Evolutionary conservation across 2,113 vertebrate species (phyloP).

Genomic region (Collichthys lucidus): DNA sequence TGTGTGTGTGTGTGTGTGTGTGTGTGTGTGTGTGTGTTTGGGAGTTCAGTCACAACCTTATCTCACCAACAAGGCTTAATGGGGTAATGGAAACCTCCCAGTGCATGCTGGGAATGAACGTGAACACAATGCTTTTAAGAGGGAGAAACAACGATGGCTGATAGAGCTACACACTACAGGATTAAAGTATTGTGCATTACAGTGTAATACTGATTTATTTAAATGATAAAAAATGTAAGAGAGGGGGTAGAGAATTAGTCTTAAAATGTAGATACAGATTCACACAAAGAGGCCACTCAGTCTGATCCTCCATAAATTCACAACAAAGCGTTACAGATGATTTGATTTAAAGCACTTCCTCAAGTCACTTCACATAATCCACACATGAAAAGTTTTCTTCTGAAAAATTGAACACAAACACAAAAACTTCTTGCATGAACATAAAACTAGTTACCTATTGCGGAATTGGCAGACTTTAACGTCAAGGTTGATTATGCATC

Average conservation of each 20-base stretch:
- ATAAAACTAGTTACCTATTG: not conserved
- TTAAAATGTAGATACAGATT: not conserved
- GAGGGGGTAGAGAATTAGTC: not conserved
- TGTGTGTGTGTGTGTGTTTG: slow-evolving; percentile 18
- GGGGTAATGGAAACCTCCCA: slow-evolving; percentile 70
- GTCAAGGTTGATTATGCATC: slow-evolving; percentile 39
- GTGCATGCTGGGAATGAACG: slow-evolving; percentile 61
- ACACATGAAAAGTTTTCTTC: not conserved
- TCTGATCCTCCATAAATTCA: not conserved
- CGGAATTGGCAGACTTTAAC: slow-evolving; percentile 30
- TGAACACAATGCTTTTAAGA: slow-evolving; percentile 8
- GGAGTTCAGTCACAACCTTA: slow-evolving; percentile 56
- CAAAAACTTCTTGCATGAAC: not conserved
- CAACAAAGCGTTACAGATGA: not conserved
- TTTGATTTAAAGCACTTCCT: not conserved
- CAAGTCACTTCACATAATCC: not conserved
- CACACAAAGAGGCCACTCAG: too few relatives aligned
- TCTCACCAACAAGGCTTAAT: slow-evolving; percentile 67
- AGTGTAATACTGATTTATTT: not conserved
- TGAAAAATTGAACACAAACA: not conserved
- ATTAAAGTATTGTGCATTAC: not conserved
- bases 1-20: slow-evolving; percentile 14
- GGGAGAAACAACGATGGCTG: slow-evolving; percentile 6
- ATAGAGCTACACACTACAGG: not conserved
- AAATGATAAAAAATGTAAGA: not conserved